These are phyloP conservation scores for Thryonomys swinderianus DNA, from an alignment of 2,113 vertebrate genomes.

Conservation along the genomic window DNA sequence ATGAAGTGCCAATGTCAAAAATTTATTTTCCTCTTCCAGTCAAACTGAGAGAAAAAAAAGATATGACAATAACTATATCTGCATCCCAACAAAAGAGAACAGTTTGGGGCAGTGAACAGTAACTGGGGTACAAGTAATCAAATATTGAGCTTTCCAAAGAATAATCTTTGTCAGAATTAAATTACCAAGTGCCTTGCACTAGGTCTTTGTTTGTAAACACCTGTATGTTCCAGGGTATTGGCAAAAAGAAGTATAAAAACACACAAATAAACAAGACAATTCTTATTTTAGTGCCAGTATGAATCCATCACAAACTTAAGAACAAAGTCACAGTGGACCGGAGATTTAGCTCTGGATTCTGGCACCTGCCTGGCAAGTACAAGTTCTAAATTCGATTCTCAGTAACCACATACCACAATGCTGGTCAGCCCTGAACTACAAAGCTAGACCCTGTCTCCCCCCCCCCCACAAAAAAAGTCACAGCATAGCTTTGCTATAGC, in stretches of 20 bases:
- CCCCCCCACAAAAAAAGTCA: no score
- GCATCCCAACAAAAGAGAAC: neutral
- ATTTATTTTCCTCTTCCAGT: neutral
- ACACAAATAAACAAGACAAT: neutral
- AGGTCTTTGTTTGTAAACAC: neutral
- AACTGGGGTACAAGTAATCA: neutral
- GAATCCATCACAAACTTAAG: neutral
- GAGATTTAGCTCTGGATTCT: no score
- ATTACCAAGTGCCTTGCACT: neutral
- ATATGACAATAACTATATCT: conserved; percentile 1
- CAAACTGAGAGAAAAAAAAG: neutral
- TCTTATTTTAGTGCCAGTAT: neutral
- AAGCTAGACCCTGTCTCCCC: no score
- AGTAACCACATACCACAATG: no score
- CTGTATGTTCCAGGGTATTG: neutral
- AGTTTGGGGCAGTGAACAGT: neutral
- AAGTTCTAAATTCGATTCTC: no score
- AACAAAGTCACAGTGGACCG: neutral
- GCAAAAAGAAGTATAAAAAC: neutral
- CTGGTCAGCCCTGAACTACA: no score
- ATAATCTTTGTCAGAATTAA: neutral
- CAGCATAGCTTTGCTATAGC: neutral
- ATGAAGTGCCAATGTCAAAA: conserved; percentile 13
- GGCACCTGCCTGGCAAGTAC: no score
- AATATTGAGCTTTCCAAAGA: neutral